Conservation (phyloP, 2,113 vertebrate species). For the Coptodon bakossiorum region DNA sequence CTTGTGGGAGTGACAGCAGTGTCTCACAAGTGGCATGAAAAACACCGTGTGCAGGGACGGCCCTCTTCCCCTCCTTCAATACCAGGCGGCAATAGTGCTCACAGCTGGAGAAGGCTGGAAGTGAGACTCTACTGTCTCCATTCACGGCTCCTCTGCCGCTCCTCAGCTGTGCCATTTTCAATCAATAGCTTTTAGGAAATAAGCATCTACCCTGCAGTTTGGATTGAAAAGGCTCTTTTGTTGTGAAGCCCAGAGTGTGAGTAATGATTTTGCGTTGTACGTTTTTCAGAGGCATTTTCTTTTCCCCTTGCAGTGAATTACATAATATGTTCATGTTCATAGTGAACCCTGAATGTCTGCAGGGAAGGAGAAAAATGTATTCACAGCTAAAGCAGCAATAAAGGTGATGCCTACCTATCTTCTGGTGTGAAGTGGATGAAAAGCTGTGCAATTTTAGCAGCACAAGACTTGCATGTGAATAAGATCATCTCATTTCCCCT, state of each 20-base stretch:
- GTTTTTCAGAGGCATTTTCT: slow-evolving; percentile 29
- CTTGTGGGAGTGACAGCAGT: neutral
- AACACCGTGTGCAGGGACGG: neutral
- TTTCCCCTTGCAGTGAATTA: slow-evolving; percentile 36
- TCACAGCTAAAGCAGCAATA: slow-evolving; percentile 1
- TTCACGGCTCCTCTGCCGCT: slow-evolving; percentile 41
- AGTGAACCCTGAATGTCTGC: slow-evolving; percentile 27
- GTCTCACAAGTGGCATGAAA: slow-evolving; percentile 23
- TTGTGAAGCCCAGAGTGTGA: slow-evolving; percentile 23
- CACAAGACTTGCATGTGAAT: slow-evolving; percentile 55
- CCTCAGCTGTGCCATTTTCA: slow-evolving; percentile 62
- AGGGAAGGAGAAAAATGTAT: neutral
- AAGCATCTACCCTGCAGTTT: slow-evolving; percentile 47
- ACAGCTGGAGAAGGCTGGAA: slow-evolving; percentile 60
- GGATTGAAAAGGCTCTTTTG: slow-evolving; percentile 62
- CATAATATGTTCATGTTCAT: slow-evolving; percentile 36
- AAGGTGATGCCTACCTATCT: slow-evolving; percentile 38
- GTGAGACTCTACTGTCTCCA: slow-evolving; percentile 39
- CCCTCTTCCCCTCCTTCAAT: slow-evolving; percentile 13
- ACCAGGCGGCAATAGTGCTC: slow-evolving; percentile 33
- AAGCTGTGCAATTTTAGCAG: slow-evolving; percentile 3
- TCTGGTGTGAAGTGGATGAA: slow-evolving; percentile 5
- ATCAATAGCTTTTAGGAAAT: slow-evolving; percentile 65
- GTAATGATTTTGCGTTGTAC: slow-evolving; percentile 35
- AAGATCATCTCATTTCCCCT: slow-evolving; percentile 31